Evolutionary conservation across 2,888 invertebrate species (phyloP).

Genomic region (Shargacucullia verbasci): DNA sequence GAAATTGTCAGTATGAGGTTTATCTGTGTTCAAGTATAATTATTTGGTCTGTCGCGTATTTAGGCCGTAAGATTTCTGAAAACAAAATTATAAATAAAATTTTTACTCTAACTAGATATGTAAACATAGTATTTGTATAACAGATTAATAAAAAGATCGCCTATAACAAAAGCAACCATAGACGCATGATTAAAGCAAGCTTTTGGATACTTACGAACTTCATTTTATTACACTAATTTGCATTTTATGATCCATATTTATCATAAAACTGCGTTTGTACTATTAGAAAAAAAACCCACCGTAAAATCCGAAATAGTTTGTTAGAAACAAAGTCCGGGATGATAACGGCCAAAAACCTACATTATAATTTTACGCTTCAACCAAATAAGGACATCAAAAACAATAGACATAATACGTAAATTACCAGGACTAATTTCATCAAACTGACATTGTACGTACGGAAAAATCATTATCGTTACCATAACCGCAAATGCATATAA

Average conservation of each 20-base stretch:
- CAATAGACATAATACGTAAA: not conserved
- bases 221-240: conserved; percentile 18
- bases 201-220: not conserved
- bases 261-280: conserved; percentile 23
- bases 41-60: too few species aligned
- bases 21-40: too few species aligned
- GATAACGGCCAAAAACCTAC: conserved; percentile 1
- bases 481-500: conserved; percentile 17
- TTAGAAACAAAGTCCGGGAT: conserved; percentile 29
- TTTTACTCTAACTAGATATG: too few species aligned
- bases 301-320: conserved; percentile 14
- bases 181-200: too few species aligned
- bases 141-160: too few species aligned
- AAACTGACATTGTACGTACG: conserved; percentile 1
- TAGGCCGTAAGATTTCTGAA: too few species aligned
- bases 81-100: too few species aligned
- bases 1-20: too few species aligned
- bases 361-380: conserved; percentile 2
- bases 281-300: conserved; percentile 5
- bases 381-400: not conserved
- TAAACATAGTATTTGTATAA: too few species aligned
- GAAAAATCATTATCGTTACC: conserved; percentile 6
- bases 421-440: conserved; percentile 11
- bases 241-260: conserved; percentile 23
- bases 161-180: too few species aligned